Conservation (phyloP, 92 coral and sea anemone genomes). For the Scolanthus callimorphus region DNA sequence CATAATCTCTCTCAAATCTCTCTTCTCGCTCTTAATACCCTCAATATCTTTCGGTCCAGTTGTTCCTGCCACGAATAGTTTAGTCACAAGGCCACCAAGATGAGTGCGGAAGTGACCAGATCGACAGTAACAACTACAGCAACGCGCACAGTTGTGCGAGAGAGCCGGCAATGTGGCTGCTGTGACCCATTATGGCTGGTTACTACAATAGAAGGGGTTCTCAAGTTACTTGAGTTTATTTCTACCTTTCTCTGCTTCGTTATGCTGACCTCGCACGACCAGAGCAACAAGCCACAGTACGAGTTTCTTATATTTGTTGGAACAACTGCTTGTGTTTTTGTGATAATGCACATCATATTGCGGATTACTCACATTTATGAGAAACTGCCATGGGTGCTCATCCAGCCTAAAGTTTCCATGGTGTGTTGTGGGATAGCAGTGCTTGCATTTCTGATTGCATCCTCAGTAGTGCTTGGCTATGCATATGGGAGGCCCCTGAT, state of each 20-base stretch:
- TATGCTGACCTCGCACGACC: slow-evolving; percentile 45
- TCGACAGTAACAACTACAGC: slow-evolving; percentile 15
- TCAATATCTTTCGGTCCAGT: too few relatives aligned
- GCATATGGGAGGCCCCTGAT: slow-evolving; percentile 14
- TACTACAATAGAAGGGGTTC: slow-evolving; percentile 75
- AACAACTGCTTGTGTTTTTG: slow-evolving; percentile 76
- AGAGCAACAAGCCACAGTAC: slow-evolving; percentile 49
- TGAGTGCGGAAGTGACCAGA: slow-evolving; percentile 20
- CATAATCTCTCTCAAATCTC: too few relatives aligned
- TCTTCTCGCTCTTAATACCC: too few relatives aligned
- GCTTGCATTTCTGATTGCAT: slow-evolving; percentile 55
- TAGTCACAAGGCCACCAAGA: slow-evolving; percentile 9
- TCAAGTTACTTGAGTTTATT: slow-evolving; percentile 59
- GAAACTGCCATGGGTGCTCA: slow-evolving; percentile 72
- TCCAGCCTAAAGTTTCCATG: slow-evolving; percentile 61
- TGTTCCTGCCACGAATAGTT: too few relatives aligned
- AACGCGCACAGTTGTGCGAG: slow-evolving; percentile 20
- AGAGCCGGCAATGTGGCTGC: slow-evolving; percentile 37
- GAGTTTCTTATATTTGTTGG: slow-evolving; percentile 87
- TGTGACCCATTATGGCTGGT: slow-evolving; percentile 73
- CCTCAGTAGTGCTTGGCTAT: slow-evolving; percentile 57
- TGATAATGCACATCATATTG: slow-evolving; percentile 73
- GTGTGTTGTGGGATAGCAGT: slow-evolving; percentile 51
- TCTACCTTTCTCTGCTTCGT: slow-evolving; percentile 69
- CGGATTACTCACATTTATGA: slow-evolving; percentile 78